Evolutionary conservation across 64 coral and sea anemone species (phyloP), one percentile per base, ranked within the genome.

Genomic region (Exaiptasia diaphana): DNA sequence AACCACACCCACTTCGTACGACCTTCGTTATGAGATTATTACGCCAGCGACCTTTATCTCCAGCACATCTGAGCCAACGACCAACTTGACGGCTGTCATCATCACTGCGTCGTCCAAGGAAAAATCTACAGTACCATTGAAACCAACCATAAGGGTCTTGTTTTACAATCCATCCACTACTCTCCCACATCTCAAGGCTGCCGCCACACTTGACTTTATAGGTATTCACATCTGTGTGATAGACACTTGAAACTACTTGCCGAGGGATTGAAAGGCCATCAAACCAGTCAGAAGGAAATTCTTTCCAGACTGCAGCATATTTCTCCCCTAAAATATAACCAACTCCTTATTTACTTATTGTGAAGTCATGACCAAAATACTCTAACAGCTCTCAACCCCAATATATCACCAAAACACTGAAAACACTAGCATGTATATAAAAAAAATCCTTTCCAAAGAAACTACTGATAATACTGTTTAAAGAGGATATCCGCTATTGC

Each of bases 141-240:
- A 94, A 94, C 91, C 91, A 94, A 43, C 91, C 91, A 59, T 89
- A 94, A 5, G 91, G 91, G 43, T 89, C 91, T 71, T 94, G 91
- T 64, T 94, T 83, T 30, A 39, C 54, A 67, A 94, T 94, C 91
- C 91, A 94, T 38, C 91, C 91, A 31, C 85, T 89, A 57, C 62
- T 83, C 23, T 94, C 91, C 91, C 91, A 94, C 91, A 94, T 94
- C 30, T 94, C 73, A 54, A 94, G 76, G 45, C 79, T 88, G 0
- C 91, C 91, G 0, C 91, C 91, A 67, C 85, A 94, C 54, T 94
- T 94, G 7, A 87, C 91, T 52, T 84, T 84, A 39, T 94, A 94
- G 3, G 91, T 89, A 50, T 94, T 94, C 12, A 89, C 85, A 3
- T 94, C 91, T 31, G 49, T 89, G 32, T 43, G 72, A 60, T 94